A percentile compares a stretch with the other conserved stretches of the same genome.
Conservation (phyloP, 2,113 vertebrate species). For the Platysternon megacephalum region DNA sequence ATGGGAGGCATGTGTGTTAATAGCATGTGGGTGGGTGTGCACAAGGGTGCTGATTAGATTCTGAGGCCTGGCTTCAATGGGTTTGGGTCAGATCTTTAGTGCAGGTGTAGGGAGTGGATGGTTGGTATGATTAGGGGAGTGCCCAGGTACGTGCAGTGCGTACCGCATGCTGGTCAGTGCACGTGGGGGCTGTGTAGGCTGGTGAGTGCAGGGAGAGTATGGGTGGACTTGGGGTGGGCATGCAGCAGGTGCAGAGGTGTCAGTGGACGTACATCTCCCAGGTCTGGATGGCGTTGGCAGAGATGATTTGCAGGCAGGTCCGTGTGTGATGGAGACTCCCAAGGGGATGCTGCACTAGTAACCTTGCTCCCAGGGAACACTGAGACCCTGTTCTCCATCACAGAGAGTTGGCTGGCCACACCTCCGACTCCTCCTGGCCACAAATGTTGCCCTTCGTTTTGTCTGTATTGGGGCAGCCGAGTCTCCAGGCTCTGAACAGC, state of each 20-base stretch:
- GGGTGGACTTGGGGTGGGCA: background rate
- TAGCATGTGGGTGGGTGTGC: accelerated
- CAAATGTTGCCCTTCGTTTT: accelerated
- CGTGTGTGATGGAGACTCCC: accelerated
- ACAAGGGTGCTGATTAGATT: too few relatives aligned
- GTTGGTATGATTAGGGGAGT: background rate
- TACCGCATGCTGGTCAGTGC: too few relatives aligned
- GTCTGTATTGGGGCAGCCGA: accelerated
- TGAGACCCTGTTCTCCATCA: too few relatives aligned
- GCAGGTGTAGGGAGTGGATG: background rate
- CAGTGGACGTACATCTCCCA: background rate
- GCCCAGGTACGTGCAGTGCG: background rate
- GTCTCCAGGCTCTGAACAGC: background rate
- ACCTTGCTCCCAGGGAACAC: background rate
- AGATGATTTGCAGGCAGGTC: background rate
- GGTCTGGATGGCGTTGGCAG: background rate
- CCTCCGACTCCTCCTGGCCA: accelerated
- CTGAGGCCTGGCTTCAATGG: background rate
- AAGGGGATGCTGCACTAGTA: accelerated
- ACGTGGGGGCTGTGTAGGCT: background rate
- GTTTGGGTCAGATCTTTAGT: background rate
- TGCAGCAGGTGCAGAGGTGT: background rate
- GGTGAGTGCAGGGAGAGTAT: background rate
- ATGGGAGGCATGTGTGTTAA: background rate
- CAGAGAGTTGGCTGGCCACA: accelerated